Percentiles rank a stretch among this genome's conserved stretches.
phyloP scores from a whole-genome alignment of 2,113 vertebrate species.

The Colistium nudipinnis region DNA sequence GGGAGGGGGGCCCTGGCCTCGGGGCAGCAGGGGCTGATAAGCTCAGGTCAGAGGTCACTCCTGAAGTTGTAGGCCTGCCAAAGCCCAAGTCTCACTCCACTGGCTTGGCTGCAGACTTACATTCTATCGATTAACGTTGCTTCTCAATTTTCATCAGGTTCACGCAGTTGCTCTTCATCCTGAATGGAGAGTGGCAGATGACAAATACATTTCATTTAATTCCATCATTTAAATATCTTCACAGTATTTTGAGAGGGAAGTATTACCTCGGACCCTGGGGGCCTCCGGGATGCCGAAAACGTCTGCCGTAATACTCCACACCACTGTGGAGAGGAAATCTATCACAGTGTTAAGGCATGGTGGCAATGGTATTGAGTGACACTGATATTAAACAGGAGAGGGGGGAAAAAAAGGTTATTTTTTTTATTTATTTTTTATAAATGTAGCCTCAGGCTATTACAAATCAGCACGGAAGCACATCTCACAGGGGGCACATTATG shows the following conservation, averaged over 20 bases:
- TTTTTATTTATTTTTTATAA: constrained; percentile 15
- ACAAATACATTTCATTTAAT: background rate
- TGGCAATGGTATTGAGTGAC: background rate
- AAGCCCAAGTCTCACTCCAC: constrained; percentile 69
- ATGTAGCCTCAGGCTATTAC: constrained; percentile 3
- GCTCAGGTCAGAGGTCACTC: constrained; percentile 28
- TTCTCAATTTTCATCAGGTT: constrained; percentile 24
- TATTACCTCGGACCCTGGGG: constrained; percentile 74
- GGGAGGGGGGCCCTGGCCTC: constrained; percentile 34
- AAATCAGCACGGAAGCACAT: constrained; percentile 3
- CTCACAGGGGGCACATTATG: background rate
- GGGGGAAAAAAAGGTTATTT: background rate
- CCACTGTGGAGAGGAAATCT: constrained; percentile 87
- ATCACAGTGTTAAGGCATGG: constrained; percentile 77
- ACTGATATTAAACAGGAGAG: constrained; percentile 3
- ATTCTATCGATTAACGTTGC: background rate
- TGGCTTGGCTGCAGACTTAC: constrained; percentile 39
- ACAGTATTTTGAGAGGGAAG: background rate
- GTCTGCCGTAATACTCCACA: constrained; percentile 79
- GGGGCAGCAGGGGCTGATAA: constrained; percentile 28
- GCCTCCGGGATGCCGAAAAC: constrained; percentile 82
- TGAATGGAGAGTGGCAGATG: constrained; percentile 6
- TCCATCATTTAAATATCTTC: background rate
- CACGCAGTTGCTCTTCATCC: constrained; percentile 49
- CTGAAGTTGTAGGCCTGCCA: constrained; percentile 33